Conservation (phyloP, 2,888 invertebrate genomes). For the Myopa testacea region DNA sequence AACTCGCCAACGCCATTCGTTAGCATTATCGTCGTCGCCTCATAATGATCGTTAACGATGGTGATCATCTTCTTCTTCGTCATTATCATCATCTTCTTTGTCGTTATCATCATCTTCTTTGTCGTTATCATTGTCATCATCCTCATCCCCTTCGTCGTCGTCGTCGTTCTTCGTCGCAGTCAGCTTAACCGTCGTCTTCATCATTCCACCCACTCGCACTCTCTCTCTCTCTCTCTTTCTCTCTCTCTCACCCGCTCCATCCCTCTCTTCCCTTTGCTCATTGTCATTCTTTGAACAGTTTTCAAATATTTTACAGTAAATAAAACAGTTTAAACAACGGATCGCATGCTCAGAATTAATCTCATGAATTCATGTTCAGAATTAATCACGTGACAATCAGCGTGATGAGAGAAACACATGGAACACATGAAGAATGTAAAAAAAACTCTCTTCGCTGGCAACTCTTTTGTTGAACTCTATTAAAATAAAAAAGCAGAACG, state of each 20-base stretch:
- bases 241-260: not conserved
- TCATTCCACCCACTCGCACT: not conserved
- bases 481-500: no score
- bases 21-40: no score
- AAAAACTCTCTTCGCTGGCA: slow-evolving; percentile 17
- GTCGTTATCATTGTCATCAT: not conserved
- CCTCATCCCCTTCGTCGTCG: not conserved
- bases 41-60: no score
- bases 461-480: not conserved
- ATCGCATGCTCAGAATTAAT: slow-evolving; percentile 29
- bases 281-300: not conserved
- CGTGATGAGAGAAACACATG: not conserved
- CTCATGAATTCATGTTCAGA: slow-evolving; percentile 12
- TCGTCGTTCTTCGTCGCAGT: not conserved
- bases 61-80: no score
- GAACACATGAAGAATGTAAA: not conserved
- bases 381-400: slow-evolving; percentile 21
- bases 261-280: not conserved
- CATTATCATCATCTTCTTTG: no score
- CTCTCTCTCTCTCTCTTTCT: not conserved
- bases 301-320: not conserved
- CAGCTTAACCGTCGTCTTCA: not conserved
- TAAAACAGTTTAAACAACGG: slow-evolving; percentile 11
- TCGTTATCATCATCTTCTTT: not conserved
- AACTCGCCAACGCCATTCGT: slow-evolving; percentile 1